Conservation (phyloP, 2,113 vertebrate genomes). For the Cottus gobio region DNA sequence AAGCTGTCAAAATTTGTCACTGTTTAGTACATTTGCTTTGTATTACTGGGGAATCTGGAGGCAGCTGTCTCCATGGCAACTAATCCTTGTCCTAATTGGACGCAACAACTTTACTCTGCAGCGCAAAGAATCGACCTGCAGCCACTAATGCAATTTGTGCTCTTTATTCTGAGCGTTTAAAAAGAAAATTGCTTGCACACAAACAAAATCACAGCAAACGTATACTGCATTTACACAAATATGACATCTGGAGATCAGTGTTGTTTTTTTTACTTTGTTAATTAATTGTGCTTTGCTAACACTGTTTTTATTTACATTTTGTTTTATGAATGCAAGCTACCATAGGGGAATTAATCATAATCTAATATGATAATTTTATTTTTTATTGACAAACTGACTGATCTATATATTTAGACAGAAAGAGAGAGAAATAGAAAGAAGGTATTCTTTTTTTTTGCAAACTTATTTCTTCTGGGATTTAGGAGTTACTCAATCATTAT, state of each 20-base stretch:
- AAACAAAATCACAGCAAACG: slow-evolving; percentile 5
- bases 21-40: slow-evolving; percentile 36
- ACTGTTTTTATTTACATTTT: slow-evolving; percentile 2
- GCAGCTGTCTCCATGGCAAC: slow-evolving; percentile 69
- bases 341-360: not conserved
- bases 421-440: slow-evolving; percentile 16
- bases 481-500: slow-evolving; percentile 1
- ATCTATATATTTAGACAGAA: slow-evolving; percentile 13
- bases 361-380: not conserved
- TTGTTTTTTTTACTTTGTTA: not conserved
- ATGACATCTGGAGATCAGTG: slow-evolving; percentile 7
- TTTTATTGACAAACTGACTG: slow-evolving; percentile 14
- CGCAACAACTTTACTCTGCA: slow-evolving; percentile 38
- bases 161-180: not conserved
- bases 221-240: slow-evolving; percentile 21
- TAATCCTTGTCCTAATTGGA: slow-evolving; percentile 50
- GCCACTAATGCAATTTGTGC: slow-evolving; percentile 22
- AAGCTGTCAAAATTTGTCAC: slow-evolving; percentile 16
- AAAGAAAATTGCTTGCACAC: not conserved
- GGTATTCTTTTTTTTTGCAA: slow-evolving; percentile 4
- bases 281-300: slow-evolving; percentile 31
- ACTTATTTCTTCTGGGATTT: slow-evolving; percentile 23
- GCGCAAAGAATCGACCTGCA: slow-evolving; percentile 27
- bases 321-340: not conserved
- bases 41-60: slow-evolving; percentile 40